phyloP scores from a whole-genome alignment of 2,888 invertebrate species.

The Scelioninae gen. 1 region DNA sequence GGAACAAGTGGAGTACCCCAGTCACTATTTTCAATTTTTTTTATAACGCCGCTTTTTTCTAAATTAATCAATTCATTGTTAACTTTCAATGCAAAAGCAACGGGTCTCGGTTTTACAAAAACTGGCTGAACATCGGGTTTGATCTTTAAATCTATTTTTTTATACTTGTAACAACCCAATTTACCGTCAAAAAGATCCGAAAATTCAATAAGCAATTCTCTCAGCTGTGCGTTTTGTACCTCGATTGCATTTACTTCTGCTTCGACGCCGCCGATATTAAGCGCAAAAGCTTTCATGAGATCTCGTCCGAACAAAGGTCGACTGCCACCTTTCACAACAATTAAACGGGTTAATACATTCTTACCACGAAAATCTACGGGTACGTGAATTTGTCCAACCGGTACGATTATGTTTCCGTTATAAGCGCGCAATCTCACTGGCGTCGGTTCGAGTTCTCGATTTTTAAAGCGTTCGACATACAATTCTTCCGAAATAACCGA shows the following conservation, averaged over 20 bases:
- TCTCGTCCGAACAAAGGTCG: constrained; percentile 63
- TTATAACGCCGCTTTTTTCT: constrained; percentile 50
- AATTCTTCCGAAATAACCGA: constrained; percentile 54
- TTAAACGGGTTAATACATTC: constrained; percentile 22
- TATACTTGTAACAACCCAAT: constrained; percentile 60
- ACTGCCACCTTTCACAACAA: constrained; percentile 58
- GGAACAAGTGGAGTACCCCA: constrained; percentile 72
- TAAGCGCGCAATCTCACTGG: constrained; percentile 48
- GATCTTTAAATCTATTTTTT: constrained; percentile 55
- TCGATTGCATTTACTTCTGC: not conserved
- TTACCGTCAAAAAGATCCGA: constrained; percentile 50
- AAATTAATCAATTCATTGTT: constrained; percentile 47
- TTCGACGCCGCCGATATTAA: constrained; percentile 16
- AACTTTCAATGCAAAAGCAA: constrained; percentile 64
- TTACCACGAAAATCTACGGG: constrained; percentile 30
- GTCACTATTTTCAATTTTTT: constrained; percentile 15
- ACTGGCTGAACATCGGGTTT: constrained; percentile 45
- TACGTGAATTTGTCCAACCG: constrained; percentile 61
- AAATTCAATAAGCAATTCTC: constrained; percentile 1
- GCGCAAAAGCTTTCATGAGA: constrained; percentile 51
- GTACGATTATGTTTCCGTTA: constrained; percentile 47
- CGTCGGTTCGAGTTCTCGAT: constrained; percentile 22
- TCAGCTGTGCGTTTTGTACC: constrained; percentile 1
- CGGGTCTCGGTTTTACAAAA: constrained; percentile 59
- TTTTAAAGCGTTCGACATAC: constrained; percentile 14